These are phyloP conservation scores for Holacanthus passer DNA, from an alignment of 2,113 vertebrate genomes.

Conservation along the genomic window DNA sequence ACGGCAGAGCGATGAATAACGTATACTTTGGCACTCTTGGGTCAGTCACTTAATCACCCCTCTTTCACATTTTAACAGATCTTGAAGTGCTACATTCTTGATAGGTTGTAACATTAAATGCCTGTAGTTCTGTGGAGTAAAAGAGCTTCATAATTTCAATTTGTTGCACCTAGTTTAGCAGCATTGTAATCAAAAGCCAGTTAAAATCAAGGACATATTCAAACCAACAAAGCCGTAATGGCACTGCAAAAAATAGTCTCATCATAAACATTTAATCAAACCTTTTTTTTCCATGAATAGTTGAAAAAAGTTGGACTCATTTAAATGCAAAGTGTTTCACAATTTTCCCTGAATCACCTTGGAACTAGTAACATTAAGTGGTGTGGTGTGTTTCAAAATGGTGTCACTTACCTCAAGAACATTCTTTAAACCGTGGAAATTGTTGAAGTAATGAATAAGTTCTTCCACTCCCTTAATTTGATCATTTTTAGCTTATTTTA, in stretches of 20 bases:
- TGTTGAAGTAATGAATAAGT: neutral
- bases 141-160: slow-evolving; percentile 8
- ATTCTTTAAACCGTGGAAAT: neutral
- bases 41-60: slow-evolving; percentile 34
- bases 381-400: neutral
- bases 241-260: neutral
- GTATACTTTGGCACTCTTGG: slow-evolving; percentile 15
- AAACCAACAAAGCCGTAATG: neutral
- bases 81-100: neutral
- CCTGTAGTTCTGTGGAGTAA: neutral
- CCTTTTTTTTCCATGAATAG: neutral
- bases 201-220: slow-evolving; percentile 1
- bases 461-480: neutral
- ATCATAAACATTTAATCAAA: slow-evolving; percentile 6
- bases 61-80: slow-evolving; percentile 17
- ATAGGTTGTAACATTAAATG: slow-evolving; percentile 1
- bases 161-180: slow-evolving; percentile 5
- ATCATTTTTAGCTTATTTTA: neutral
- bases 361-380: neutral
- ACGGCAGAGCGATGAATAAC: slow-evolving; percentile 12
- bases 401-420: neutral
- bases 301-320: neutral
- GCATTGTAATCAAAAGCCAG: slow-evolving; percentile 3
- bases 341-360: neutral
- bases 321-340: neutral